A percentile compares a stretch with the other conserved stretches of the same genome.
Evolutionary conservation across 2,888 invertebrate species (phyloP).

Genomic region (Tenthredo scrophulariae): DNA sequence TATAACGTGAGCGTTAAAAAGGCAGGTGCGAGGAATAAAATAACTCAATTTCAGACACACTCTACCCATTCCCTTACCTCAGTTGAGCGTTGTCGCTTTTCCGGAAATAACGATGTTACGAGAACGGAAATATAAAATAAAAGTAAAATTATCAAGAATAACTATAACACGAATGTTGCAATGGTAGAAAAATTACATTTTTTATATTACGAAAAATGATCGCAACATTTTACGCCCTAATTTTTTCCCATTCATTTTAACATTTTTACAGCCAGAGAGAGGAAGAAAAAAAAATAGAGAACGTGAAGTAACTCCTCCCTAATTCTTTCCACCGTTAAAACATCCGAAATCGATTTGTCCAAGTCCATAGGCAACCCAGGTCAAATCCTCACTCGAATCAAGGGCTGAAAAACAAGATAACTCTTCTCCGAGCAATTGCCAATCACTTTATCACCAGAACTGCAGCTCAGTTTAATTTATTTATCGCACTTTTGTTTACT

Average conservation of each 20-base stretch:
- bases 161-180: not conserved
- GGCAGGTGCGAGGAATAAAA: not conserved
- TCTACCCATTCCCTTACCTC: not conserved
- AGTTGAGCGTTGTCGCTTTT: conserved; percentile 25
- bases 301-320: not conserved
- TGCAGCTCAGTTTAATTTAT: conserved; percentile 22
- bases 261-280: not conserved
- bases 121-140: conserved; percentile 1
- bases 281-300: not conserved
- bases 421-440: not conserved
- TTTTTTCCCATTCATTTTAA: not conserved
- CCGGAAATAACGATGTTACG: conserved; percentile 33
- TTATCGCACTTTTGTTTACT: conserved; percentile 40
- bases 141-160: conserved; percentile 22
- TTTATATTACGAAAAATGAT: conserved; percentile 1
- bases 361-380: not conserved
- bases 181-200: not conserved
- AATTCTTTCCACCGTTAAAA: not conserved
- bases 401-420: conserved; percentile 41
- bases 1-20: conserved; percentile 20
- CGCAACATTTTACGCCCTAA: not conserved
- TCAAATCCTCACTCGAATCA: not conserved
- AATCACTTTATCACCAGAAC: conserved; percentile 6
- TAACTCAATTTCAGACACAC: conserved; percentile 34
- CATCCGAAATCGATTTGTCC: conserved; percentile 8